These are phyloP conservation scores for Catharus bicknelli DNA, from an alignment of 2,113 vertebrate genomes.

Conservation along the genomic window DNA sequence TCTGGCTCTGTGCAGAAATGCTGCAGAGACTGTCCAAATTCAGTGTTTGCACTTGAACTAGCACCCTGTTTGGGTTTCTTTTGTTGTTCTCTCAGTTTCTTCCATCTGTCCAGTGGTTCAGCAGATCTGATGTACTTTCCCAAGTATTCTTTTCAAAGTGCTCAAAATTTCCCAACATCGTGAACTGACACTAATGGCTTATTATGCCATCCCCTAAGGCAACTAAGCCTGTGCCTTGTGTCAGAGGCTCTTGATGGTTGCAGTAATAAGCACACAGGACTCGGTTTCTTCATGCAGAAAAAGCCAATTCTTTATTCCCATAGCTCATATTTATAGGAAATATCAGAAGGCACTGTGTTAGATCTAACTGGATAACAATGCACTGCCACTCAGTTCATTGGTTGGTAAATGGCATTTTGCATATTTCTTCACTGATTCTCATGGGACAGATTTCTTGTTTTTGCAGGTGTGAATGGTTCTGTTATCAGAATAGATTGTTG, in stretches of 20 bases:
- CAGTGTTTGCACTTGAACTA: background rate
- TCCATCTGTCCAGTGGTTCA: background rate
- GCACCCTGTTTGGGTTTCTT: background rate
- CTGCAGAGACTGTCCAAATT: fast-evolving
- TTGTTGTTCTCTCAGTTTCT: background rate
- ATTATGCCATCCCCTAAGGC: background rate
- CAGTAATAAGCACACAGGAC: no score
- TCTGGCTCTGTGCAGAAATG: background rate
- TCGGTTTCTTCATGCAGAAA: no score
- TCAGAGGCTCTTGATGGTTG: background rate
- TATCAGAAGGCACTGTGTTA: no score
- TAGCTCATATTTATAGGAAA: no score
- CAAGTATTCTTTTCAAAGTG: background rate
- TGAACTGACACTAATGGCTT: background rate
- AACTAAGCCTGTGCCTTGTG: background rate
- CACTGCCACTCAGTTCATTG: no score
- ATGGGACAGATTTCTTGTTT: no score
- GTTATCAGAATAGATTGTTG: no score
- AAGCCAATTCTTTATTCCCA: no score
- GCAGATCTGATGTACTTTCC: background rate
- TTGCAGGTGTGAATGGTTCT: no score
- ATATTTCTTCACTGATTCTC: no score
- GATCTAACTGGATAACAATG: no score
- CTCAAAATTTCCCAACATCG: background rate
- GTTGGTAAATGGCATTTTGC: no score